Base-by-base conservation (phyloP, 1,140 invertebrate genomes). In the Sinonovacula constricta region DNA sequence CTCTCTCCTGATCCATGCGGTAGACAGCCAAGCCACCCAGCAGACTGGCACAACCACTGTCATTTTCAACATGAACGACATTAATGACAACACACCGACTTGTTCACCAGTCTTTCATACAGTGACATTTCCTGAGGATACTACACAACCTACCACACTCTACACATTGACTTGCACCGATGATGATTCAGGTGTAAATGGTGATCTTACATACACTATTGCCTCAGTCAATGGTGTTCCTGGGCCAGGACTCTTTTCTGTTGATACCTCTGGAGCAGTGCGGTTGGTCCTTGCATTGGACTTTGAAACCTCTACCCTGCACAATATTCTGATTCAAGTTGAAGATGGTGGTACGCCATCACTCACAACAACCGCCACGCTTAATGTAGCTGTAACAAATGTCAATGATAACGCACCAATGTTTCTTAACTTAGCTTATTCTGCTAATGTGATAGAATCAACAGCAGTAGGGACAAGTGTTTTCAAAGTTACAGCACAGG, bases 331-430 rank as follows among this genome's bases (percentile, higher is more conserved):
- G 1, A 94, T 96, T 15, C 95, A 97, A 91, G 97, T 95, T 0
- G 92, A 93, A 77, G 97, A 98, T 90, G 94, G 96, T 87, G 97
- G 96, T 0, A 92, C 92, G 2, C 95, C 96, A 0, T 93, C 95
- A 0, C 92, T 94, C 94, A 94, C 74, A 92, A 94, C 14, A 92
- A 95, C 81, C 33, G 94, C 68, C 36, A 95, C 7, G 91, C 98
- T 49, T 92, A 93, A 81, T 93, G 91, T 98, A 0, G 92, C 92
- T 76, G 94, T 98, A 0, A 89, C 96, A 1, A 96, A 97, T 88
- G 94, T 96, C 2, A 98, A 98, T 89, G 96, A 98, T 89, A 97
- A 98, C 91, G 96, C 36, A 94, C 87, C 87, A 24, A 59, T 97
- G 78, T 97, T 97, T 36, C 45, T 33, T 3, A 53, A 28, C 34